These are phyloP conservation scores for Arctopsyche grandis DNA, from an alignment of 1,140 invertebrate genomes.

Conservation along the genomic window DNA sequence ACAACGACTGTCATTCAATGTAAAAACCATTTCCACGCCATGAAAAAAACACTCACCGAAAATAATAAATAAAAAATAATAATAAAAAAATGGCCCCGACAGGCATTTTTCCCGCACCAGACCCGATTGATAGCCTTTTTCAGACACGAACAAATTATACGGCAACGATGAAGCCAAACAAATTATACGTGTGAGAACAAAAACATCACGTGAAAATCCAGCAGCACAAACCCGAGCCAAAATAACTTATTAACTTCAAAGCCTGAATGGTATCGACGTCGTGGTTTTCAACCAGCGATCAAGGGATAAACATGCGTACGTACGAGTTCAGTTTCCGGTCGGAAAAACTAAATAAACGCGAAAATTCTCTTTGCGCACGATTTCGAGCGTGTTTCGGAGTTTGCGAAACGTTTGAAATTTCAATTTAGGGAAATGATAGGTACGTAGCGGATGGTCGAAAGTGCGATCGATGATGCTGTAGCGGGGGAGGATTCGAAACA, in stretches of 20 bases:
- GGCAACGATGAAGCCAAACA: slow-evolving; percentile 38
- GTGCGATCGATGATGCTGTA: not conserved
- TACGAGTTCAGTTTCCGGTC: not conserved
- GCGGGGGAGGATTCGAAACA: not conserved
- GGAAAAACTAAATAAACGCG: not conserved
- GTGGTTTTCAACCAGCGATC: too few species aligned
- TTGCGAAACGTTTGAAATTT: not conserved
- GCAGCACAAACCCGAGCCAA: not conserved
- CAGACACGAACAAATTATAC: slow-evolving; percentile 40
- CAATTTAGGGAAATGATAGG: not conserved
- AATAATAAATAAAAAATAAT: not conserved
- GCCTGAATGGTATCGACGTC: not conserved
- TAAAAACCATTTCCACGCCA: slow-evolving; percentile 13
- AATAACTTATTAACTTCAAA: slow-evolving; percentile 24
- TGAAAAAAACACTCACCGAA: not conserved
- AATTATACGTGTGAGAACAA: slow-evolving; percentile 21
- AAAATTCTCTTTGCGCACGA: not conserved
- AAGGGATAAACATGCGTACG: too few species aligned
- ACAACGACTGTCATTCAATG: slow-evolving; percentile 22
- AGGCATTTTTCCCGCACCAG: not conserved
- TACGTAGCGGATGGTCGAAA: not conserved
- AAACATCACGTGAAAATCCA: not conserved
- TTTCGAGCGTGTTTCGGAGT: not conserved
- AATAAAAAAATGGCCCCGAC: not conserved
- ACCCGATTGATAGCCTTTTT: slow-evolving; percentile 38